A percentile compares a stretch with the other conserved stretches of the same genome.
Conservation (phyloP, 2,113 vertebrate genomes). For the Gnathonemus longibarbis region DNA sequence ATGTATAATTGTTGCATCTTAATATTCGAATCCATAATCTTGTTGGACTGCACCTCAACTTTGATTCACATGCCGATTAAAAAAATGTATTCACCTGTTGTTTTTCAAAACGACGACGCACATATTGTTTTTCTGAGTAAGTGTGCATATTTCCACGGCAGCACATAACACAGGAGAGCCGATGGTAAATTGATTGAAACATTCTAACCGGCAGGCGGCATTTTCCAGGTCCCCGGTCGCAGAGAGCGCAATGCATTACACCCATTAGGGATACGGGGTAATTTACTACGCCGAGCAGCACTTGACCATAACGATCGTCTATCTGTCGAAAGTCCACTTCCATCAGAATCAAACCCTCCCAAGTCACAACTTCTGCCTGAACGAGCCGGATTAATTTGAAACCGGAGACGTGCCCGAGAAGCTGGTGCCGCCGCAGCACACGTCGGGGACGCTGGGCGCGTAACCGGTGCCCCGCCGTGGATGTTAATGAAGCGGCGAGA, state of each 20-base stretch:
- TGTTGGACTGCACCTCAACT: not conserved
- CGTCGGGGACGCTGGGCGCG: conserved; percentile 27
- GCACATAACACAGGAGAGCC: conserved; percentile 51
- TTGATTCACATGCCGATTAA: not conserved
- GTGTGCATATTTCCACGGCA: conserved; percentile 13
- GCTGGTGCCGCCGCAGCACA: not conserved
- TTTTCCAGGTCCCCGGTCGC: conserved; percentile 20
- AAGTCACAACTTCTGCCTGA: conserved; percentile 24
- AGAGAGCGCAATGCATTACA: conserved; percentile 23
- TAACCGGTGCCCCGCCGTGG: conserved; percentile 12
- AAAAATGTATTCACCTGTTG: not conserved
- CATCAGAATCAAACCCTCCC: conserved; percentile 34
- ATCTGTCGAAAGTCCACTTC: conserved; percentile 32
- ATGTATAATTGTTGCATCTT: not conserved
- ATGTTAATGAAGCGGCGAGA: conserved; percentile 30
- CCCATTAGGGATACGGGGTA: conserved; percentile 50
- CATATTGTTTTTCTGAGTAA: not conserved
- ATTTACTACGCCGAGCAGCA: conserved; percentile 39
- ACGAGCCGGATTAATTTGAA: conserved; percentile 33
- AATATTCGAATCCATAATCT: not conserved
- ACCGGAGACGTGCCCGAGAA: conserved; percentile 32
- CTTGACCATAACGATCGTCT: conserved; percentile 43
- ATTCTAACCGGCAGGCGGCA: not conserved
- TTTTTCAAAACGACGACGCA: not conserved
- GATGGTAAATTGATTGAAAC: conserved; percentile 29